Base-by-base conservation (phyloP, 2,113 vertebrate species). In the Verasper variegatus region DNA sequence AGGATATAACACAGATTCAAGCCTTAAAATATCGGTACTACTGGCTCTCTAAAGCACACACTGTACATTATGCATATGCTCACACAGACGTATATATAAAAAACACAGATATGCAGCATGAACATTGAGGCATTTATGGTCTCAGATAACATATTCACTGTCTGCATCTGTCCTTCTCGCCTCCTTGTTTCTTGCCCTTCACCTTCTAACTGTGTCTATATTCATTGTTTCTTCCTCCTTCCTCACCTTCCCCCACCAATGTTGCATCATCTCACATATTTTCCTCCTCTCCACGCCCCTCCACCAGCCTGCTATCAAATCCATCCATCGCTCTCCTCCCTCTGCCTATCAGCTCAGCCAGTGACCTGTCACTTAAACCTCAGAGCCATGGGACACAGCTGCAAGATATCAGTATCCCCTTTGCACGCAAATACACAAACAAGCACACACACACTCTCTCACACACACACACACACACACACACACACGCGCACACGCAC, bases 281-380 rank as follows among this genome's bases (percentile, higher is more conserved):
- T 69, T 51, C 45, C 62, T 21, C 56, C 24, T 68, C 67, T 52
- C 61, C 71, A 62, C 56, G 18, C 62, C 54, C 24, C 51, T 49
- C 55, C 78, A 55, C 58, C 76, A 57, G 55, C 57, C 65, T 67
- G 14, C 13, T 49, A 74, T 84, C 70, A 68, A 51, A 81, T 80
- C 82, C 52, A 73, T 67, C 27, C 75, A 86, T 83, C 81, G 64
- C 77, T 68, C 26, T 71, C 76, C 66, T 68, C 64, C 72, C 71
- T 14, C 77, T 63, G 68, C 64, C 64, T 37, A 79, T 89, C 82
- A 80, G 74, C 80, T 78, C 68, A 26, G 73, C 76, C 78, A 81
- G 78, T 78, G 70, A 63, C 79, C 80, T 84, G 84, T 88, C 92
- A 91, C 79, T 78, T 72, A 82, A 61, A 83, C 58, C 83, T 82